Base-by-base conservation (phyloP, 2,113 vertebrate genomes). In the Suncus etruscus region DNA sequence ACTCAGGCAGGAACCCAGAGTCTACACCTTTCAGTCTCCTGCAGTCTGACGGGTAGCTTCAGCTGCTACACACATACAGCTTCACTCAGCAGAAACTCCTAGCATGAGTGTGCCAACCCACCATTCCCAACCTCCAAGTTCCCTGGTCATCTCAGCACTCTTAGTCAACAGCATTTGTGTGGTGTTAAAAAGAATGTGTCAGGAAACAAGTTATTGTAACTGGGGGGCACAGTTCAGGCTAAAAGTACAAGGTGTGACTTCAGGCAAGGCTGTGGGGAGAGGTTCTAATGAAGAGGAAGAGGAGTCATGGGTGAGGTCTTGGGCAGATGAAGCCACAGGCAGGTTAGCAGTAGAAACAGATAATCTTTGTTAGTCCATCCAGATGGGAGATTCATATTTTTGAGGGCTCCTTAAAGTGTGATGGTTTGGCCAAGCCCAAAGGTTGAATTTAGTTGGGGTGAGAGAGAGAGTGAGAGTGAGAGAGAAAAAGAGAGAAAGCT, bases 21-120 rank as follows among this genome's bases (percentile, higher is more conserved):
- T 47, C 58, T 25, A 12, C 4, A n/a, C 27, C 45, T 27, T 25
- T 31, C 3, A 18, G 58, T 39, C 65, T 51, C 63, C 14, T 8
- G 3, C 39, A 3, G 0, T 68, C 12, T 10, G 47, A 29, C 9
- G 6, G 15, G 1, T 0, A 8, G 68, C 15, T 29, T 8, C 14
- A 10, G 78, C 1, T 27, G 18, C 3, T 31, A 27, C 12, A 78
- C 12, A 45, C 4, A 11, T 58, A 58, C 6, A 58, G 12, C 54
- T 58, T 58, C 11, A 15, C 12, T 20, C 2, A 58, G 18, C 54
- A 58, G 54, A 39, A 39, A 39, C 39, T 39, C 39, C 39, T 39
- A 39, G 39, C 39, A 39, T 58, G 54, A 15, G 54, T 58, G 54
- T 58, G 54, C 39, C 18, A 20, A 15, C 18, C 54, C 54, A 25